phyloP scores from a whole-genome alignment of 2,113 vertebrate species.

The Sorex fumeus region DNA sequence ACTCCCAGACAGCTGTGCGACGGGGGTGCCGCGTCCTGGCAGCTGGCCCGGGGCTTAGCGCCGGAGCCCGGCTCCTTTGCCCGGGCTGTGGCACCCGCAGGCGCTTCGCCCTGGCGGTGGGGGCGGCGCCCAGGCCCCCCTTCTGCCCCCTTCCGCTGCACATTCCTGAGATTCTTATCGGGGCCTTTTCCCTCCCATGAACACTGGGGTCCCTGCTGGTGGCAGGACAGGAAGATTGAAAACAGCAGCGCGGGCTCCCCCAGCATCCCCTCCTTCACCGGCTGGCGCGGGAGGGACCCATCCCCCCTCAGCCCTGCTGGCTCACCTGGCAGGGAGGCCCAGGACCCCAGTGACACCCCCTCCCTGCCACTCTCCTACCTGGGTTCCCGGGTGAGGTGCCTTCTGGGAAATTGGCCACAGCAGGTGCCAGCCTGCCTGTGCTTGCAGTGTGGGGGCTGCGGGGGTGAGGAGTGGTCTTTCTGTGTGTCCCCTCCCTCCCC shows the following conservation, averaged over 20 bases:
- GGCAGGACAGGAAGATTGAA: conserved; percentile 70
- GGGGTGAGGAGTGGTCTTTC: neutral
- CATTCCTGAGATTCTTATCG: conserved; percentile 86
- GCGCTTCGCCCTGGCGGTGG: conserved; percentile 56
- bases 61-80: conserved; percentile 29
- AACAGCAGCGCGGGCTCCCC: neutral
- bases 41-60: conserved; percentile 61
- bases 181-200: conserved; percentile 44
- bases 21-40: neutral
- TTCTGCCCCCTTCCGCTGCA: conserved; percentile 55
- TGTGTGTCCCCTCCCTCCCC: neutral
- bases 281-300: no score
- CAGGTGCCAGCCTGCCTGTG: neutral
- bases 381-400: conserved; percentile 41
- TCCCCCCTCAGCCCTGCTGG: no score
- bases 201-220: conserved; percentile 63
- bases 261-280: no score
- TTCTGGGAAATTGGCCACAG: conserved; percentile 63
- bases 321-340: no score
- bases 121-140: conserved; percentile 80
- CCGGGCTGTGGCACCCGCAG: conserved; percentile 26
- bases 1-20: neutral
- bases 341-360: no score
- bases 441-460: no score
- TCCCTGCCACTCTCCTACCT: no score